Conservation (phyloP, 2,113 vertebrate species). For the Prunella fulvescens region DNA sequence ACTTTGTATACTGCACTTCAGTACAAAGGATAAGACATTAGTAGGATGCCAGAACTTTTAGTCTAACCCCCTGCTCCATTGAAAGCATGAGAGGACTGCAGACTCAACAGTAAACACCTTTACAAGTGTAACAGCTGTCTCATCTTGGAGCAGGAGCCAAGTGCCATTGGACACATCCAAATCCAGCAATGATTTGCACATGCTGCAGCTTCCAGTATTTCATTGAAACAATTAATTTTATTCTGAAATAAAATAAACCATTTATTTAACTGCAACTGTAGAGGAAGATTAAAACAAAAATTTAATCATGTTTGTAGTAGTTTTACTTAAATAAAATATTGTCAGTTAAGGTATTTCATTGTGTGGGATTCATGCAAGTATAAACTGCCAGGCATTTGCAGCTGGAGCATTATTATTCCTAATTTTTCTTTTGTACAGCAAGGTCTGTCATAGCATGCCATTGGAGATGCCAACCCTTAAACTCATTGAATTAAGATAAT, state of each 20-base stretch:
- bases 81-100: not conserved
- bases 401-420: not conserved
- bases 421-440: not conserved
- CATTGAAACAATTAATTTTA: not conserved
- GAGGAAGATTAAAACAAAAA: not conserved
- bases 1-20: not conserved
- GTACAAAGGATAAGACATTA: not conserved
- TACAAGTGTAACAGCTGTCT: not conserved
- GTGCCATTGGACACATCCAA: not conserved
- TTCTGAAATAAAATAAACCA: not conserved
- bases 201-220: not conserved
- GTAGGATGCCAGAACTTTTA: not conserved
- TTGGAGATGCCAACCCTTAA: not conserved
- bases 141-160: not conserved
- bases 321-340: not conserved
- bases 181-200: not conserved
- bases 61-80: not conserved
- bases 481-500: not conserved
- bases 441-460: not conserved
- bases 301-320: not conserved
- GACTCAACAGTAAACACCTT: not conserved
- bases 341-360: not conserved
- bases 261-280: not conserved
- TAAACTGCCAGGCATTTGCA: not conserved
- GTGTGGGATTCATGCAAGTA: not conserved